Conservation (phyloP, 2,113 vertebrate genomes). For the Protobothrops flavoviridis region DNA sequence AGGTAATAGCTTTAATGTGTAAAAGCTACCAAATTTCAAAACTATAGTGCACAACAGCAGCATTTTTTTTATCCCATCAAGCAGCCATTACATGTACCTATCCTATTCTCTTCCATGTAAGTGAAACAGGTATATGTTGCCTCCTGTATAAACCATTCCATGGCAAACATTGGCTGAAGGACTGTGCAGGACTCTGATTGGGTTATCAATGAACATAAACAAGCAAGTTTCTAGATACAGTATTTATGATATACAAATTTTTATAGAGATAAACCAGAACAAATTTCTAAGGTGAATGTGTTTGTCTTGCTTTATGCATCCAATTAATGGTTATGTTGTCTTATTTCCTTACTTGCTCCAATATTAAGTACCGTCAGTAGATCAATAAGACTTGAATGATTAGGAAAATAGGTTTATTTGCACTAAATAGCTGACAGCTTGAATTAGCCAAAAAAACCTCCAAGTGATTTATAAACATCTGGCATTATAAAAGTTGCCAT, state of each 20-base stretch:
- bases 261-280: slow-evolving; percentile 47
- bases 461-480: slow-evolving; percentile 3
- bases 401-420: neutral
- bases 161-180: slow-evolving; percentile 4
- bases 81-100: neutral
- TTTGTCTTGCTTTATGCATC: slow-evolving; percentile 37
- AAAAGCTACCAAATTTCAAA: neutral
- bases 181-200: slow-evolving; percentile 12
- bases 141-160: slow-evolving; percentile 18
- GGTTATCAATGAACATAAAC: neutral
- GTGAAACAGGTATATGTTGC: slow-evolving; percentile 26
- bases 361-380: slow-evolving; percentile 26
- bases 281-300: slow-evolving; percentile 39
- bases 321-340: neutral
- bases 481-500: slow-evolving; percentile 2
- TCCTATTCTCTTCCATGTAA: neutral
- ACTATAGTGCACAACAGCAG: neutral
- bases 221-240: slow-evolving; percentile 51
- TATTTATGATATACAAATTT: slow-evolving; percentile 46
- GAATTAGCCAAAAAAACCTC: neutral
- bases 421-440: neutral
- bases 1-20: neutral
- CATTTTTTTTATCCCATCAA: neutral
- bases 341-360: neutral
- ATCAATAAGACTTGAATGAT: neutral